Evolutionary conservation across 2,888 invertebrate species (phyloP).

Genomic region (Athrips mouffetella): DNA sequence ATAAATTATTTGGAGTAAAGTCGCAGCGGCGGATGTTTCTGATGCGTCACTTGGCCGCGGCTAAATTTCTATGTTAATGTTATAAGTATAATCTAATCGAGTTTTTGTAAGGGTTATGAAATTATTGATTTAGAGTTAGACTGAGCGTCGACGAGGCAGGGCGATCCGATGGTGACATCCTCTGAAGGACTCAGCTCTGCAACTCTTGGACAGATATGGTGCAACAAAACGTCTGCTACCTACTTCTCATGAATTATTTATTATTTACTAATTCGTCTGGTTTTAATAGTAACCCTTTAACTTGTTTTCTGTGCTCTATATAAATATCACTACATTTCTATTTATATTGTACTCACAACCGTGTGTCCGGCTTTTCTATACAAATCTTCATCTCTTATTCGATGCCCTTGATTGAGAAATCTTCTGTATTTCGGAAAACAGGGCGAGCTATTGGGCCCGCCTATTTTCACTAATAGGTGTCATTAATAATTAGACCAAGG

Average conservation of each 20-base stretch:
- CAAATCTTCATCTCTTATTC: no score
- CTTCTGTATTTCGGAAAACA: no score
- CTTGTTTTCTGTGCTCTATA: no score
- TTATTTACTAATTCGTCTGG: not conserved
- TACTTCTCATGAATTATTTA: constrained; percentile 1
- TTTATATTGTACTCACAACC: no score
- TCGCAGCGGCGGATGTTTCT: constrained; percentile 34
- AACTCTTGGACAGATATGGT: not conserved
- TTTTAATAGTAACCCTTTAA: not conserved
- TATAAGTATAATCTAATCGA: constrained; percentile 25
- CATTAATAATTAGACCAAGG: no score
- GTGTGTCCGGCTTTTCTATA: no score
- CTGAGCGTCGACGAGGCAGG: constrained; percentile 13
- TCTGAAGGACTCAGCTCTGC: constrained; percentile 6
- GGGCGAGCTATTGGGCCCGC: no score
- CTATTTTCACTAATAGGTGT: no score
- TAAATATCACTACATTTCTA: no score
- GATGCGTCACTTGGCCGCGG: constrained; percentile 24
- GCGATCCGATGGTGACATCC: constrained; percentile 18
- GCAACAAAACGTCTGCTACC: not conserved
- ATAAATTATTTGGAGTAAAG: constrained; percentile 48
- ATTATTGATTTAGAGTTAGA: constrained; percentile 27
- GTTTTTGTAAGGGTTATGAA: constrained; percentile 35
- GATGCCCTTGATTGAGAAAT: no score
- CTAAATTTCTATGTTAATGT: constrained; percentile 24